These are phyloP conservation scores for Neogale vison DNA, from an alignment of 2,113 vertebrate genomes.

Conservation along the genomic window DNA sequence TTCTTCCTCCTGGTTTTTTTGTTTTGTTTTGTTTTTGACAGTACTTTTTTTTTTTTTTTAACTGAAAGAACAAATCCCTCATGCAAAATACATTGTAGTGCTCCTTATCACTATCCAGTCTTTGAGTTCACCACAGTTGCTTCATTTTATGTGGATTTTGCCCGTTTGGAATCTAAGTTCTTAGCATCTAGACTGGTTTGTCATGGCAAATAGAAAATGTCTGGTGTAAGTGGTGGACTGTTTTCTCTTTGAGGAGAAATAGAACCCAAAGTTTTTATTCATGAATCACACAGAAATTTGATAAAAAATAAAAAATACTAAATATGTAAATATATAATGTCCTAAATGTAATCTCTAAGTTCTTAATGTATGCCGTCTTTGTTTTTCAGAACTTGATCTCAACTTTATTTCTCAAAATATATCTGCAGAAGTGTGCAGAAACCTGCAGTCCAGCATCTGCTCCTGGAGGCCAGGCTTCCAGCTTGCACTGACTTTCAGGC, in stretches of 20 bases:
- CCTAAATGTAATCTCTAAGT: background rate
- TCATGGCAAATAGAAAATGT: constrained; percentile 18
- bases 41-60: background rate
- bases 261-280: background rate
- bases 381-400: constrained; percentile 46
- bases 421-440: constrained; percentile 54
- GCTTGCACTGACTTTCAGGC: constrained; percentile 11
- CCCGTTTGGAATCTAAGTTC: background rate
- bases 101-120: background rate
- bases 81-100: background rate
- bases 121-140: background rate
- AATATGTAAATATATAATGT: background rate
- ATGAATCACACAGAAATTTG: background rate
- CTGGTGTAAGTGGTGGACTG: background rate
- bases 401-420: constrained; percentile 60
- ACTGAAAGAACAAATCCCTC: background rate
- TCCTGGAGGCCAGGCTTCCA: constrained; percentile 38
- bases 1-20: background rate
- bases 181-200: background rate
- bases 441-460: constrained; percentile 43
- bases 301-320: background rate
- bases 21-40: background rate
- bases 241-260: constrained; percentile 37
- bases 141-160: background rate
- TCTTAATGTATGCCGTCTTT: background rate